These are phyloP conservation scores for Aix galericulata DNA, from an alignment of 2,113 vertebrate genomes.

Conservation along the genomic window DNA sequence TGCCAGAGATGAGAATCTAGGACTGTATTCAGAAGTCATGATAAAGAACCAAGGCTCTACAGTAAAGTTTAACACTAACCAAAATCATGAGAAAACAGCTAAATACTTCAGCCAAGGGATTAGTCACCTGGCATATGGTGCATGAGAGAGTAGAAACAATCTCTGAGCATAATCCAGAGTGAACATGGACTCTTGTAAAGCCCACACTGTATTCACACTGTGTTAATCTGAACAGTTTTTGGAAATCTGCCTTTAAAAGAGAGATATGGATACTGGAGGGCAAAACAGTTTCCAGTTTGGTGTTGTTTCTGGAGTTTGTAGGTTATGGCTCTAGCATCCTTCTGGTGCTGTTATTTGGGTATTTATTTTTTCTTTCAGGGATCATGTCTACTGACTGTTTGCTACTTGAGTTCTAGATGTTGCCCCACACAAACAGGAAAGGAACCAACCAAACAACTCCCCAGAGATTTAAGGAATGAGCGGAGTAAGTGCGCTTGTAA, in stretches of 20 bases:
- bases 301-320: too few relatives aligned
- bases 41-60: background rate
- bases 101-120: background rate
- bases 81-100: background rate
- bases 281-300: too few relatives aligned
- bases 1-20: background rate
- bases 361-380: too few relatives aligned
- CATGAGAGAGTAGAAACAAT: background rate
- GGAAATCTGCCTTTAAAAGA: background rate
- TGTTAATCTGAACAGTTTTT: background rate
- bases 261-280: background rate
- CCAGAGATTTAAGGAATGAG: background rate
- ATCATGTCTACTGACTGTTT: too few relatives aligned
- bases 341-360: too few relatives aligned
- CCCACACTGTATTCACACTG: background rate
- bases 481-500: background rate
- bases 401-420: too few relatives aligned
- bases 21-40: background rate
- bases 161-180: background rate
- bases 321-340: too few relatives aligned
- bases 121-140: background rate
- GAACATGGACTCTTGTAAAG: background rate
- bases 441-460: background rate
- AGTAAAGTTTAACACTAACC: background rate
- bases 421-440: background rate